These are phyloP conservation scores for Origma solitaria DNA, from an alignment of 2,113 vertebrate species.

Conservation along the genomic window DNA sequence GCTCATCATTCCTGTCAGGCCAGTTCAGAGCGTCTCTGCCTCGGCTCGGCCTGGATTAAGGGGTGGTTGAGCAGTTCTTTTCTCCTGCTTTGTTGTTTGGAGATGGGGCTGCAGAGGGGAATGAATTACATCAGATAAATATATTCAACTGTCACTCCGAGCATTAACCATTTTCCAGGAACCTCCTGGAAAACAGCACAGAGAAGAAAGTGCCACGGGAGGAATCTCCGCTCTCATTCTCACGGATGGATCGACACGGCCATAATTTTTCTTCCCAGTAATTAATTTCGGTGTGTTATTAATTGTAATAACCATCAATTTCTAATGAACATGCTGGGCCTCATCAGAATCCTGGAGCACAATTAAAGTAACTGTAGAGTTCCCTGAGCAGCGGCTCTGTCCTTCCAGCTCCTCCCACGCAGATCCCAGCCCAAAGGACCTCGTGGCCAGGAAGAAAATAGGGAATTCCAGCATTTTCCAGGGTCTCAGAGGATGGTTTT, in stretches of 20 bases:
- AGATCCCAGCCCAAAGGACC: not conserved
- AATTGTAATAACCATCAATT: conserved; percentile 34
- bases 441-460: not conserved
- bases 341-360: not conserved
- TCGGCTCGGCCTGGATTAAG: not conserved
- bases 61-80: not conserved
- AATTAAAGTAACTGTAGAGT: not conserved
- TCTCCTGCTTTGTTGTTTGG: conserved; percentile 27
- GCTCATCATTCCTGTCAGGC: conserved; percentile 50
- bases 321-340: not conserved
- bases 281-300: conserved; percentile 40
- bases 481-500: not conserved
- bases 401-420: not conserved
- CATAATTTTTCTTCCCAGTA: not conserved
- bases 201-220: not conserved
- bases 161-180: not conserved
- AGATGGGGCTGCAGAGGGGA: conserved; percentile 20
- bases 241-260: not conserved
- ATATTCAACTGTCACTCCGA: not conserved
- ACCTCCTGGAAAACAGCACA: not conserved
- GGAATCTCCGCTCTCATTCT: not conserved
- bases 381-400: not conserved
- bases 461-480: not conserved
- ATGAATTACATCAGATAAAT: not conserved
- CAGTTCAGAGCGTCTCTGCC: conserved; percentile 39